Base-by-base conservation (phyloP, 1,140 invertebrate genomes). In the Drosophila sechellia region DNA sequence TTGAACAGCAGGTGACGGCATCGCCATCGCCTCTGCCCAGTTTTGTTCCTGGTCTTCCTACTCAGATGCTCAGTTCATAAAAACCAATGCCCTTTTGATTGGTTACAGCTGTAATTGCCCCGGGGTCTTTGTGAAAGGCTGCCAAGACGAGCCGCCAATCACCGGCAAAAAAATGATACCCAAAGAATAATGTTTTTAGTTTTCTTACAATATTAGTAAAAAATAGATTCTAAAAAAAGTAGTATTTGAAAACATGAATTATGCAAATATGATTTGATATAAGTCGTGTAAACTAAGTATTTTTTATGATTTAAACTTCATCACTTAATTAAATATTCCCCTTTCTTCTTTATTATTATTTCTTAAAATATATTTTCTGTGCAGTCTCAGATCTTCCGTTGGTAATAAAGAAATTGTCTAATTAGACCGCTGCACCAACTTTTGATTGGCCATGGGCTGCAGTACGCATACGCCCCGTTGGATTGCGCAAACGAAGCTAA, bases 21-120 rank as follows among this genome's bases (percentile, higher is more conserved):
- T 63, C 73, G 39, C 50, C 72, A 53, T 55, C 39, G 54, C 58
- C 61, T 43, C 54, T 52, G 49, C 31, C 49, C 49, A 52, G 49
- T 52, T 52, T 15, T 20, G 49, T 46, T 35, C 45, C 45, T 35
- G 64, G 46, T 79, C 77, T 43, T 71, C 65, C 52, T 40, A 61
- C 42, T 64, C 46, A 31, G 65, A 58, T 64, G 78, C 65, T 72
- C 83, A 74, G 83, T 81, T 84, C 77, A 89, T 89, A 87, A 89
- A 87, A 87, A 79, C 66, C 79, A 87, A 87, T 87, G 84, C 84
- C 84, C 84, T 87, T 87, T 87, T 89, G 84, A 87, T 87, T 89
- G 69, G 84, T 53, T 60, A 74, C 85, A 76, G 71, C 84, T 77
- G 80, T 79, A 89, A 85, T 87, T 81, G 81, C 73, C 15, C 5